These are phyloP conservation scores for Empis stercorea DNA, from an alignment of 2,888 invertebrate genomes.

Conservation along the genomic window DNA sequence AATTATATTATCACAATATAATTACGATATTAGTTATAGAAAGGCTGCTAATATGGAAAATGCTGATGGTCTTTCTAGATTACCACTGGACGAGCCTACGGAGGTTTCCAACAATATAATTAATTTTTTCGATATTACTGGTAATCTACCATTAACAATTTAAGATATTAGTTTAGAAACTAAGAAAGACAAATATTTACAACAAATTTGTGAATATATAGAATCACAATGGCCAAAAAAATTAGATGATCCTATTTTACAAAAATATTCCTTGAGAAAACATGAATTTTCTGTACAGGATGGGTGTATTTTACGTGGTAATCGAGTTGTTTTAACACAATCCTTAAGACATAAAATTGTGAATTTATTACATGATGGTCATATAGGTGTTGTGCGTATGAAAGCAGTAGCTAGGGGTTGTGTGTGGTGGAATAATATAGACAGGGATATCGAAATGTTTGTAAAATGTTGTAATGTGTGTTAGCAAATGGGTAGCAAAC, in stretches of 20 bases:
- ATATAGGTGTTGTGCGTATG: slow-evolving; percentile 1
- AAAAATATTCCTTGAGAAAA: background rate
- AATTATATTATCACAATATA: background rate
- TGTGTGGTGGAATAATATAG: background rate
- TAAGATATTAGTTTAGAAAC: background rate
- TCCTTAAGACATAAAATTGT: background rate
- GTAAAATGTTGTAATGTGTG: background rate
- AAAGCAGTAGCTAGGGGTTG: background rate
- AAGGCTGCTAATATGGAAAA: slow-evolving; percentile 5
- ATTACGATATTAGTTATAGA: background rate
- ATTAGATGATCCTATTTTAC: background rate
- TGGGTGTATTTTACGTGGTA: background rate
- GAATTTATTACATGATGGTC: slow-evolving; percentile 3
- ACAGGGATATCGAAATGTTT: background rate
- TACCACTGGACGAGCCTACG: slow-evolving; percentile 4
- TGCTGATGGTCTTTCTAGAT: slow-evolving; percentile 6
- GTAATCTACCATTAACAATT: background rate
- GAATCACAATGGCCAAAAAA: background rate
- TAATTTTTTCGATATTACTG: background rate
- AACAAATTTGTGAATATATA: background rate
- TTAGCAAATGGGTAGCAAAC: background rate
- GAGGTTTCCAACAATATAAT: background rate
- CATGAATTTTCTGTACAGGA: background rate
- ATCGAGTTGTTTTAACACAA: slow-evolving; percentile 2
- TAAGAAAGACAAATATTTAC: background rate